phyloP scores from a whole-genome alignment of 2,113 vertebrate genomes.

The Setophaga kirtlandii region DNA sequence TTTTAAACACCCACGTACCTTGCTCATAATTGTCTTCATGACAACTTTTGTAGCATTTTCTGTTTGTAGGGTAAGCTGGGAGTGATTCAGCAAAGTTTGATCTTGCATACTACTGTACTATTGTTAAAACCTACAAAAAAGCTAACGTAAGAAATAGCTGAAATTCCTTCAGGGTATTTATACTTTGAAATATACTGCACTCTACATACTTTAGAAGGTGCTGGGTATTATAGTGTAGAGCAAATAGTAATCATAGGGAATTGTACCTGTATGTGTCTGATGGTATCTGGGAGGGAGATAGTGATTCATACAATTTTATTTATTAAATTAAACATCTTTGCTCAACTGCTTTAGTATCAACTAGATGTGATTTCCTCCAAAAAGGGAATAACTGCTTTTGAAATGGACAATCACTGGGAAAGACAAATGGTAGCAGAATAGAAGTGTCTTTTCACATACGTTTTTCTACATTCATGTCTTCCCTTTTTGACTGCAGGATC shows the following conservation, averaged over 20 bases:
- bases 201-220: background rate
- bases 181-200: background rate
- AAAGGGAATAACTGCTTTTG: conserved; percentile 39
- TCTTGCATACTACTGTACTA: background rate
- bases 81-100: conserved; percentile 7
- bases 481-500: conserved; percentile 24
- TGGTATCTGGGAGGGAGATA: background rate
- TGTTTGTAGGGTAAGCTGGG: background rate
- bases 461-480: background rate
- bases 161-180: background rate
- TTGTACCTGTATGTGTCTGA: background rate
- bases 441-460: conserved; percentile 15
- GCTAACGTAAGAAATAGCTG: background rate
- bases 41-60: background rate
- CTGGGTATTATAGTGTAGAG: background rate
- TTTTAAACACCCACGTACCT: background rate
- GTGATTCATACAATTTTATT: background rate
- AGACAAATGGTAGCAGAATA: conserved; percentile 43
- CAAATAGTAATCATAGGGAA: background rate
- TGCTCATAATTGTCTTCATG: background rate
- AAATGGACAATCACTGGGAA: conserved; percentile 19
- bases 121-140: background rate
- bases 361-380: conserved; percentile 10
- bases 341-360: conserved; percentile 8
- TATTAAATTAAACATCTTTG: background rate